Evolutionary conservation across 2,888 invertebrate genomes (phyloP).

Genomic region (Dusona sp.): DNA sequence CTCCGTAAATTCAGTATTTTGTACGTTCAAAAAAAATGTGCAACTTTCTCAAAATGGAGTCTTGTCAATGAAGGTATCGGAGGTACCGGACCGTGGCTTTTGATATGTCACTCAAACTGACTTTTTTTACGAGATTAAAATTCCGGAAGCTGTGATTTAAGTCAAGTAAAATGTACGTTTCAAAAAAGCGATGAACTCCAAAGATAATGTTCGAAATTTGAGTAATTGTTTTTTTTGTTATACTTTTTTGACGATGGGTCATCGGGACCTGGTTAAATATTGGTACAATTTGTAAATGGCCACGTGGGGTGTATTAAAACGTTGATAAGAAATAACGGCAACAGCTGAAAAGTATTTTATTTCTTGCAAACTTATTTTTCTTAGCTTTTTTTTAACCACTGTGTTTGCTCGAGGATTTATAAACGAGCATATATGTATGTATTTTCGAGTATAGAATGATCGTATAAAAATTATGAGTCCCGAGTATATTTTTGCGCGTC

Average conservation of each 20-base stretch:
- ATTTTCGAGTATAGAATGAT: background rate
- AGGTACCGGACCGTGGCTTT: too few relatives aligned
- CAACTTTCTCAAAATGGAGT: background rate
- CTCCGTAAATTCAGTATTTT: background rate
- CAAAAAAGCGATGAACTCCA: background rate
- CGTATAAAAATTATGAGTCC: conserved; percentile 37
- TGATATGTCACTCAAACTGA: background rate
- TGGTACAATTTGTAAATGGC: conserved; percentile 28
- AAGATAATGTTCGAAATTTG: background rate
- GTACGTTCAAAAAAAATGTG: background rate
- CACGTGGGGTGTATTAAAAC: background rate
- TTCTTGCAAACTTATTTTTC: conserved; percentile 6
- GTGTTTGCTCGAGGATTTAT: conserved; percentile 30
- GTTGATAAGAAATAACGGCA: conserved; percentile 12
- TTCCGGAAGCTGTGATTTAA: background rate
- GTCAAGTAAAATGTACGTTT: background rate
- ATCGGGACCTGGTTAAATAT: conserved; percentile 33
- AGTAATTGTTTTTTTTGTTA: background rate
- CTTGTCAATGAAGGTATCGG: too few relatives aligned
- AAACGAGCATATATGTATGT: background rate
- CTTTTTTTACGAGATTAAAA: background rate
- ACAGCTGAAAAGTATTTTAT: conserved; percentile 7
- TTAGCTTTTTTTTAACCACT: conserved; percentile 8
- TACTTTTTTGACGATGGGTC: background rate
- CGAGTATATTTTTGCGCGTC: conserved; percentile 9